A percentile compares a stretch with the other conserved stretches of the same genome.
Evolutionary conservation across 2,888 invertebrate species (phyloP).

Genomic region (Lasioglossum figueresi): DNA sequence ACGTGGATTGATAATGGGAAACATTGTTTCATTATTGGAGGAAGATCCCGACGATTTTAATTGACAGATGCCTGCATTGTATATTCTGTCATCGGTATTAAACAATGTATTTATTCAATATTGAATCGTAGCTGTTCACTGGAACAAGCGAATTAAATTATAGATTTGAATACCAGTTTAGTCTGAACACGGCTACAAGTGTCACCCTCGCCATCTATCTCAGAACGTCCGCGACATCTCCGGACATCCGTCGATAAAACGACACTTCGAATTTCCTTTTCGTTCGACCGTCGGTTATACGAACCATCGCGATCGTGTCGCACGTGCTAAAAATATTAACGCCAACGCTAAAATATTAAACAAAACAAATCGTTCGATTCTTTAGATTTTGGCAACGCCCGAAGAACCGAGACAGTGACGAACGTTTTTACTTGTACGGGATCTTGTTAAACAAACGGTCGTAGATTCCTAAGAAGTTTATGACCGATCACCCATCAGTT

Average conservation of each 20-base stretch:
- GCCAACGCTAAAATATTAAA: neutral
- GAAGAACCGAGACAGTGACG: neutral
- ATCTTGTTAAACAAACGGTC: constrained; percentile 3
- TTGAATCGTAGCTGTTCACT: too few relatives aligned
- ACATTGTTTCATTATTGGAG: neutral
- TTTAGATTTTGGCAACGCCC: neutral
- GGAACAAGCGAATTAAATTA: neutral
- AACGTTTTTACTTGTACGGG: neutral
- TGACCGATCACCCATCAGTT: neutral
- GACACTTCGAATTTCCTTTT: neutral
- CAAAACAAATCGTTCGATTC: neutral
- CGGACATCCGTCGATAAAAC: constrained; percentile 40
- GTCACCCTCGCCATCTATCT: constrained; percentile 55
- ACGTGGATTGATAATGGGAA: neutral
- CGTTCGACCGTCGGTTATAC: neutral
- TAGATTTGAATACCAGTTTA: neutral
- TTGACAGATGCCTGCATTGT: neutral
- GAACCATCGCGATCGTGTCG: neutral
- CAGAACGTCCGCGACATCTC: constrained; percentile 1
- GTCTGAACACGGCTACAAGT: neutral
- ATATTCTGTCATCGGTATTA: neutral
- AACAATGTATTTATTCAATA: neutral
- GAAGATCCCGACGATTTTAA: neutral
- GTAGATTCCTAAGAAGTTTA: neutral
- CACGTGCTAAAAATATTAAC: neutral